These are phyloP conservation scores for Zaprionus vittiger DNA, from an alignment of 1,140 invertebrate species.

Conservation along the genomic window DNA sequence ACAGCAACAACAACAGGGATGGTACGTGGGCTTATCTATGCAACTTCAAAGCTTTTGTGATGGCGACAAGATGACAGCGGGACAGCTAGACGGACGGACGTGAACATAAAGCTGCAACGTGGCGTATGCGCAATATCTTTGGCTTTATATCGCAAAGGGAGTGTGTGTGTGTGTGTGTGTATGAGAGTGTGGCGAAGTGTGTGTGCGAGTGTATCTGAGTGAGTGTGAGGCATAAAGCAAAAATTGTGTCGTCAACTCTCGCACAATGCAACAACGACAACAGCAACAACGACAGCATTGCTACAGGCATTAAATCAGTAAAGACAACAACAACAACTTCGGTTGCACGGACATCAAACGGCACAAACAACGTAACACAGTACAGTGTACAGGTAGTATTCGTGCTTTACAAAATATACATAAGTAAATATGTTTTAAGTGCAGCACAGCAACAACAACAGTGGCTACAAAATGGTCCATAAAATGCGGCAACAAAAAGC, in stretches of 20 bases:
- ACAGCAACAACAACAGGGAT: slow-evolving; percentile 18
- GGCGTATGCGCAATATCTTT: slow-evolving; percentile 79
- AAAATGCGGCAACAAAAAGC: slow-evolving; percentile 39
- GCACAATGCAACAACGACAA: slow-evolving; percentile 58
- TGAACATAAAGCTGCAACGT: slow-evolving; percentile 64
- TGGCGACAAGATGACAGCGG: slow-evolving; percentile 57
- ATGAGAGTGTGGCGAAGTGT: slow-evolving; percentile 8
- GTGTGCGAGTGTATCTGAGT: slow-evolving; percentile 5
- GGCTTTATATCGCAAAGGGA: slow-evolving; percentile 27
- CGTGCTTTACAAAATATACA: slow-evolving; percentile 54
- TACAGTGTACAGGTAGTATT: slow-evolving; percentile 49
- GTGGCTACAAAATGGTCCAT: slow-evolving; percentile 54
- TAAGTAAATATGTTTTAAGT: slow-evolving; percentile 74
- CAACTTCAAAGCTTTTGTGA: slow-evolving; percentile 80
- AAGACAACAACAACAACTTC: slow-evolving; percentile 31
- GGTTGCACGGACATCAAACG: slow-evolving; percentile 21
- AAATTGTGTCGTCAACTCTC: slow-evolving; percentile 70
- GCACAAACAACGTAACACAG: slow-evolving; percentile 2
- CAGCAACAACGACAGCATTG: slow-evolving; percentile 26
- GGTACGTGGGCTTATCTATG: slow-evolving; percentile 67
- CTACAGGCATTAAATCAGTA: slow-evolving; percentile 70
- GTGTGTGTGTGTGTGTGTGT: slow-evolving; percentile 16
- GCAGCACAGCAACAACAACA: slow-evolving; percentile 40
- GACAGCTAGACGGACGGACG: slow-evolving; percentile 27
- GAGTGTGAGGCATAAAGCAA: slow-evolving; percentile 51